Base-by-base conservation (phyloP, 2,888 invertebrate genomes). In the Pyrochroa serraticornis region DNA sequence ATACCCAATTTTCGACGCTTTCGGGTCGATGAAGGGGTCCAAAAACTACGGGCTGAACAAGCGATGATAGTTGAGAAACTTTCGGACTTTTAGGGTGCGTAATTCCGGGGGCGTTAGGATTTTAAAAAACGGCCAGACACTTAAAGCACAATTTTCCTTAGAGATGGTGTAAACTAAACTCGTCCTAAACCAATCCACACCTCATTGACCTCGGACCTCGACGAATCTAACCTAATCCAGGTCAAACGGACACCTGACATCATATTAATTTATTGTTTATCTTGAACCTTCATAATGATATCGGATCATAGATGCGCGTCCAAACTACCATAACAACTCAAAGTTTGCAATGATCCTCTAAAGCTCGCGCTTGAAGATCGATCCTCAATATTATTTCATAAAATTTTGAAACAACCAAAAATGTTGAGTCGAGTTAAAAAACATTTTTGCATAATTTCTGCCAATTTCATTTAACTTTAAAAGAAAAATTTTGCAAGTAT, bases 191-290 rank as follows among this genome's bases (percentile, higher is more conserved):
- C 58, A 58, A 58, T 58, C 58, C 52, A 52, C 58, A 58, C 58
- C 58, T 58, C 58, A 58, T 58, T 58, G 58, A 58, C 47, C 52
- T 35, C 47, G 42, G 52, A 47, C 52, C 51, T 41, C 37, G 30
- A 37, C 46, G 44, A 58, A 58, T 52, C 43, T 37, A 55, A 47
- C 54, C 47, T 53, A 44, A 58, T 58, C 48, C 45, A 53, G 58
- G 58, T 58, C 53, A 53, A 44, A 45, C 42, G 49, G 53, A 39
- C 49, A 53, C 41, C 45, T 58, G 52, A 52, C 52, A 52, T 44
- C 53, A 41, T 49, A 58, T 53, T 53, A 58, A 58, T 58, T 58
- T 53, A 58, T 58, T 58, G 52, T 52, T 58, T 52, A 34, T 38
- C 36, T 52, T 52, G 39, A 30, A 52, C 53, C 53, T 34, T 31